A percentile compares a stretch with the other conserved stretches of the same genome.
These are phyloP conservation scores for Cygnus buccinator DNA, from an alignment of 2,113 vertebrate species.

Conservation along the genomic window DNA sequence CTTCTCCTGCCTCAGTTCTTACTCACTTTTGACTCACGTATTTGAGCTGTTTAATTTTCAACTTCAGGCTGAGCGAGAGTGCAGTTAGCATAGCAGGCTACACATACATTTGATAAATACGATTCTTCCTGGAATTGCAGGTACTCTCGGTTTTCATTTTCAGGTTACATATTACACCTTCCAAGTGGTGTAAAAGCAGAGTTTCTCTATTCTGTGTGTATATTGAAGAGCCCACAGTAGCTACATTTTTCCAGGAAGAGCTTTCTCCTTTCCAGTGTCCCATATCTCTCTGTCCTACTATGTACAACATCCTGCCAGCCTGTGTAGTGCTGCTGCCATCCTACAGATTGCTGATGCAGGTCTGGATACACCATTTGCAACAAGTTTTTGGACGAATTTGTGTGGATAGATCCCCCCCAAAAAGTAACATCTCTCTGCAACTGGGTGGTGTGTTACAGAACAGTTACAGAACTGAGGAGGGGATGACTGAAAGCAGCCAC, in stretches of 20 bases:
- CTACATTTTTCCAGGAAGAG: not conserved
- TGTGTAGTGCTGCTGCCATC: not conserved
- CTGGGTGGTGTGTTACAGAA: not conserved
- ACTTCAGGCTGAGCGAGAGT: not conserved
- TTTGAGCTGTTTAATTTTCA: not conserved
- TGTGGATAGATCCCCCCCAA: not conserved
- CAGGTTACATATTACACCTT: not conserved
- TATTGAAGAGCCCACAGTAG: not conserved
- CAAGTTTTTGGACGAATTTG: not conserved
- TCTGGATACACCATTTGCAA: not conserved
- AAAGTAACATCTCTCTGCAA: not conserved
- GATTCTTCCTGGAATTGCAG: not conserved
- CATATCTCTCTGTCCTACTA: not conserved
- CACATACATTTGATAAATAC: not conserved
- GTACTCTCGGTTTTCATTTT: not conserved
- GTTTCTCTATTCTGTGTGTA: not conserved
- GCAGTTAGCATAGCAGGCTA: not conserved
- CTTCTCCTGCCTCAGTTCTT: not conserved
- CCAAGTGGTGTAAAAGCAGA: not conserved
- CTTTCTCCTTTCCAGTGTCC: not conserved
- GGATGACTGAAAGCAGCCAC: conserved; percentile 20
- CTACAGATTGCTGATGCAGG: not conserved
- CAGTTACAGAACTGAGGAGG: not conserved
- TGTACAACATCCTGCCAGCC: not conserved
- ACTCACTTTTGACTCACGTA: not conserved